Percentiles rank a stretch among this genome's conserved stretches.
Evolutionary conservation across 2,113 vertebrate genomes (phyloP).

Genomic region (Hiodon alosoides): DNA sequence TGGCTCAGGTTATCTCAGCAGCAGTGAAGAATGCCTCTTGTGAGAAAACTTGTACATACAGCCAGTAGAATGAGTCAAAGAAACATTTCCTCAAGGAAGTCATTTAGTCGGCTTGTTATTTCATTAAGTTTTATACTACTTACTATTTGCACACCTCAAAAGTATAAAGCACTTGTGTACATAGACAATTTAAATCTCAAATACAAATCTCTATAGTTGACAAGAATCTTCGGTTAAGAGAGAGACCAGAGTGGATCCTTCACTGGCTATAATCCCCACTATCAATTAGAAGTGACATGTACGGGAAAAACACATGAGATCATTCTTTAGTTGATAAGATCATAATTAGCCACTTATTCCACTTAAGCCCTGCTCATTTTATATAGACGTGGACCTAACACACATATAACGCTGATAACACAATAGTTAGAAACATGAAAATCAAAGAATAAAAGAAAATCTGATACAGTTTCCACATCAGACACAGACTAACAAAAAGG

Average conservation of each 20-base stretch:
- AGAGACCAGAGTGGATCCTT: not conserved
- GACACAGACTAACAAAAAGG: not conserved
- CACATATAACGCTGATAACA: not conserved
- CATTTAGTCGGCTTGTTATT: not conserved
- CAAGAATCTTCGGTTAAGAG: not conserved
- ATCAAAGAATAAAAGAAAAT: not conserved
- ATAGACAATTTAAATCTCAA: not conserved
- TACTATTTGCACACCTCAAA: not conserved
- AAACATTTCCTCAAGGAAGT: not conserved
- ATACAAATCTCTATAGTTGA: not conserved
- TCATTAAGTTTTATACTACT: too few species aligned
- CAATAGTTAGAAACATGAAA: not conserved
- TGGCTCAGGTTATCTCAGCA: not conserved
- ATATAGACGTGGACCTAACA: too few species aligned
- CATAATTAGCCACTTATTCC: too few species aligned
- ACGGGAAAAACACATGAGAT: not conserved
- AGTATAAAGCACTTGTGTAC: not conserved
- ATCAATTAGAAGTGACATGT: not conserved
- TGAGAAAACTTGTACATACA: not conserved
- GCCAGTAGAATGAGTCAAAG: not conserved
- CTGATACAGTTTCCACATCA: not conserved
- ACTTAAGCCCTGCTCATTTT: too few species aligned
- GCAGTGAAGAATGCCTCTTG: not conserved
- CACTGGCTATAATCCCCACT: not conserved
- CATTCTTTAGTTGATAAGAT: too few species aligned